Evolutionary conservation across 2,888 invertebrate genomes (phyloP).

Genomic region (Troides aeacus): DNA sequence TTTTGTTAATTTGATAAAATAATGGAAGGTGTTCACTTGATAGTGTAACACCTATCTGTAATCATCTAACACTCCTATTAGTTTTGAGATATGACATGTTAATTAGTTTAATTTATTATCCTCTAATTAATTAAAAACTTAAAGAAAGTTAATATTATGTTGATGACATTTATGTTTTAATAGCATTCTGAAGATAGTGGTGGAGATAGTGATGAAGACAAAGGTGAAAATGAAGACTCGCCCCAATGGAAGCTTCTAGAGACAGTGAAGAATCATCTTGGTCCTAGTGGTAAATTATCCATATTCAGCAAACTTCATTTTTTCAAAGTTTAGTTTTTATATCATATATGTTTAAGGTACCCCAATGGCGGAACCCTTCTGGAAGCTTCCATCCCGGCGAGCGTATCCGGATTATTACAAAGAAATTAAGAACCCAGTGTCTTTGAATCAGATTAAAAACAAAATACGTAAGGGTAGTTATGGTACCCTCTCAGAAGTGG

Average conservation of each 20-base stretch:
- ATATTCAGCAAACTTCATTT: neutral
- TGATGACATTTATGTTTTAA: neutral
- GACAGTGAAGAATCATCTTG: conserved; percentile 82
- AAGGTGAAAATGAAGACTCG: conserved; percentile 83
- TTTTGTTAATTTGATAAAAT: neutral
- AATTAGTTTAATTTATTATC: no score
- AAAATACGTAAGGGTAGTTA: conserved; percentile 91
- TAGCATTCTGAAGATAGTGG: conserved; percentile 76
- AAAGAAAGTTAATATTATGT: neutral
- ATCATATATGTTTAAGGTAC: conserved; percentile 77
- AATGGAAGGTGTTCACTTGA: neutral
- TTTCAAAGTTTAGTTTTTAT: neutral
- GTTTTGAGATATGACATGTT: no score
- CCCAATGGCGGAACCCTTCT: conserved; percentile 94
- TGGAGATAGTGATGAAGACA: conserved; percentile 84
- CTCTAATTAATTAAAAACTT: no score
- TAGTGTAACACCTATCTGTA: no score
- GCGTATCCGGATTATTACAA: conserved; percentile 98
- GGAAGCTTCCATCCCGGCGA: conserved; percentile 93
- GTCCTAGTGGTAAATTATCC: conserved; percentile 58
- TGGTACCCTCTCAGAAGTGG: conserved; percentile 91
- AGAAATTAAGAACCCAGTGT: conserved; percentile 97
- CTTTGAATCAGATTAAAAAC: conserved; percentile 92
- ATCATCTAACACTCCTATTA: no score
- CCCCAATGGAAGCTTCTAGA: conserved; percentile 96